These are phyloP conservation scores for Hypotaenidia okinawae DNA, from an alignment of 2,797 vertebrate species.

Conservation along the genomic window DNA sequence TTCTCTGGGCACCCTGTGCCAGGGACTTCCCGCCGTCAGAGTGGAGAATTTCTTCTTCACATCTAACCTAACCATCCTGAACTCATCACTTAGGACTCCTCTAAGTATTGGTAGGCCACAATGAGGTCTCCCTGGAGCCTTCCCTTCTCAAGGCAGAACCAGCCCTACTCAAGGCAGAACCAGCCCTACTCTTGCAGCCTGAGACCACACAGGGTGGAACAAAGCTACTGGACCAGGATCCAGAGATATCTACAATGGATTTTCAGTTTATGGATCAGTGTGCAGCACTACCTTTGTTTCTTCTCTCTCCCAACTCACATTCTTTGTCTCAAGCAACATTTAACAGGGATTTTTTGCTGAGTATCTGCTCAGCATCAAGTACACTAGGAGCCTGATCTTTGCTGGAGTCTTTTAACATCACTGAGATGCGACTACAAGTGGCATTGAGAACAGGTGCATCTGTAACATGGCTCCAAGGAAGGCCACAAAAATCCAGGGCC, in stretches of 20 bases:
- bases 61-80: too few relatives aligned
- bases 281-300: neutral
- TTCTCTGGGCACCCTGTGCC: too few relatives aligned
- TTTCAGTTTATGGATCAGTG: neutral
- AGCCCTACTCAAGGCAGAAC: too few relatives aligned
- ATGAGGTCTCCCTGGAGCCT: neutral
- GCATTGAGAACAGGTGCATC: neutral
- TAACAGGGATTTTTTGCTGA: neutral
- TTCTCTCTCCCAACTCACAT: neutral
- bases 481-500: too few relatives aligned
- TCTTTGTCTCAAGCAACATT: neutral
- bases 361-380: neutral
- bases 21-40: too few relatives aligned
- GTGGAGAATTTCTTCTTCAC: too few relatives aligned
- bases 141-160: too few relatives aligned
- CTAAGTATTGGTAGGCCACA: neutral
- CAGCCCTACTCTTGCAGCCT: neutral
- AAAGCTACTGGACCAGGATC: neutral
- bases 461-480: neutral
- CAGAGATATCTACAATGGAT: neutral
- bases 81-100: neutral
- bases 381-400: neutral
- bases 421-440: rapidly evolving
- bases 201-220: neutral
- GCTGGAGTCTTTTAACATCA: neutral